Evolutionary conservation across 2,113 vertebrate species (phyloP).

Genomic region (Lichenostomus cassidix): DNA sequence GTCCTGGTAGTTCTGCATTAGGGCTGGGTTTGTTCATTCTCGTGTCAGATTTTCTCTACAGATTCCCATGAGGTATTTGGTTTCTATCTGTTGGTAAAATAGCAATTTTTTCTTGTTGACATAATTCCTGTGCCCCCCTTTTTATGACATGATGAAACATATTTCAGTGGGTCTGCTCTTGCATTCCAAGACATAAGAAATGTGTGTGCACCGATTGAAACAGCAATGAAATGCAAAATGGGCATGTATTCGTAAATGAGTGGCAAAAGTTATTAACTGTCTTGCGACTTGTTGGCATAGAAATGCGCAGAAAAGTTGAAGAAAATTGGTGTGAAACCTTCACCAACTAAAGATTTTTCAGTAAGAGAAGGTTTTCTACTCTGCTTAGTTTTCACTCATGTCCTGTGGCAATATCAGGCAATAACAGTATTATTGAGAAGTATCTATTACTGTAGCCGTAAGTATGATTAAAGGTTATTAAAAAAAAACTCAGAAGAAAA

Average conservation of each 20-base stretch:
- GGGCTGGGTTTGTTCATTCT: not conserved
- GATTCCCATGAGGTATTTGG: not conserved
- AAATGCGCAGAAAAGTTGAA: not conserved
- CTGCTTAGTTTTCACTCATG: not conserved
- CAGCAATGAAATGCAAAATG: not conserved
- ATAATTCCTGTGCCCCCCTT: not conserved
- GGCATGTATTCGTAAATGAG: not conserved
- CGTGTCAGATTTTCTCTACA: not conserved
- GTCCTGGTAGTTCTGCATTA: not conserved
- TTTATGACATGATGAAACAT: accelerated
- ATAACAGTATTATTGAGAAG: not conserved
- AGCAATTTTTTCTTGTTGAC: not conserved
- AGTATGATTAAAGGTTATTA: not conserved
- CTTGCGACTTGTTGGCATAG: not conserved
- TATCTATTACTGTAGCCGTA: not conserved
- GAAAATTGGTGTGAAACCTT: not conserved
- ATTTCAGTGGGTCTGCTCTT: not conserved
- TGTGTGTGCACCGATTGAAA: not conserved
- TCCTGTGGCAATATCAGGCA: not conserved
- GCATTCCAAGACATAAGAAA: not conserved
- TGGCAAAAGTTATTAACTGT: not conserved
- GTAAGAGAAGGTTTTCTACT: not conserved
- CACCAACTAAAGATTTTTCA: not conserved
- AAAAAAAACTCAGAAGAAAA: not conserved
- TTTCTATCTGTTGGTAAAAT: not conserved